Evolutionary conservation across 2,113 vertebrate genomes (phyloP).

Genomic region (Coptodon bakossiorum): DNA sequence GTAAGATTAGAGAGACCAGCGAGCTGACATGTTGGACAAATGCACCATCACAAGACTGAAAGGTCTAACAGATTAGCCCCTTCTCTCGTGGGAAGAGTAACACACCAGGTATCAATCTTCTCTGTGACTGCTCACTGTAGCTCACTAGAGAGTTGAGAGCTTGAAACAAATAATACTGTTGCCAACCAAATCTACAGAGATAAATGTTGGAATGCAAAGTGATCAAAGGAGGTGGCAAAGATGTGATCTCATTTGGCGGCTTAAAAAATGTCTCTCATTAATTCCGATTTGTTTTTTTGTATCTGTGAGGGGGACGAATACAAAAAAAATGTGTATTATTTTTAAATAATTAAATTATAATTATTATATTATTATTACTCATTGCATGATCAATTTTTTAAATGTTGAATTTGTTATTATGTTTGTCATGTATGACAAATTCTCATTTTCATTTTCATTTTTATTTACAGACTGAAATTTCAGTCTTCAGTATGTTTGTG

Average conservation of each 20-base stretch:
- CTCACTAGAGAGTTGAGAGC: neutral
- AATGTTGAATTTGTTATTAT: neutral
- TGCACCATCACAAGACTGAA: constrained; percentile 27
- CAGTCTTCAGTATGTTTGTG: neutral
- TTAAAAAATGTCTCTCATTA: neutral
- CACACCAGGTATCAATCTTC: constrained; percentile 46
- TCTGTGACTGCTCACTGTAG: neutral
- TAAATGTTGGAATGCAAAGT: neutral
- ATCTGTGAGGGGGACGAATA: neutral
- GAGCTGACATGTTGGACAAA: constrained; percentile 56
- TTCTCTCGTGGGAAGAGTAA: constrained; percentile 16
- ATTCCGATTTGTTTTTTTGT: neutral
- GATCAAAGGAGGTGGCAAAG: neutral
- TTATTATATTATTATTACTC: too few species aligned
- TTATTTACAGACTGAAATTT: neutral
- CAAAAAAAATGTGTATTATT: neutral
- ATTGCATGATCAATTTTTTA: neutral
- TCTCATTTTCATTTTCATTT: neutral
- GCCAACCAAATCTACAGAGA: neutral
- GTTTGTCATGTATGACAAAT: neutral
- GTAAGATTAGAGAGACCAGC: constrained; percentile 29
- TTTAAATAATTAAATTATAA: neutral
- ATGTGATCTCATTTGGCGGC: neutral
- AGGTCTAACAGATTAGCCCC: constrained; percentile 51
- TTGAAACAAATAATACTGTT: neutral